phyloP scores from a whole-genome alignment of 2,797 vertebrate species.

The Lagorchestes hirsutus region DNA sequence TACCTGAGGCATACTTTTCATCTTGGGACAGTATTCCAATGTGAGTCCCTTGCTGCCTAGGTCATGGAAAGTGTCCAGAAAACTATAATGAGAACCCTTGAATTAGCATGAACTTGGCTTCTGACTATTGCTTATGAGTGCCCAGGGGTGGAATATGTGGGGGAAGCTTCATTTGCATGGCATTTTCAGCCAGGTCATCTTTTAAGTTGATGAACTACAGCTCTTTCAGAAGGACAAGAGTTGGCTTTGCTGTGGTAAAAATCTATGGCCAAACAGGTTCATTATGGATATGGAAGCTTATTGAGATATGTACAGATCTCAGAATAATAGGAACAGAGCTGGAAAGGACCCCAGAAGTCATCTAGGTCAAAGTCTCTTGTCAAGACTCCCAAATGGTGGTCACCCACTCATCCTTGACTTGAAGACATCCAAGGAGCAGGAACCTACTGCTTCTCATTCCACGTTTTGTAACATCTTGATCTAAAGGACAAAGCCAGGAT shows the following conservation, averaged over 20 bases:
- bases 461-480: neutral
- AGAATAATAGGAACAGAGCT: neutral
- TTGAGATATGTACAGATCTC: neutral
- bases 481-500: neutral
- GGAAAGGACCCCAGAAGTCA: neutral
- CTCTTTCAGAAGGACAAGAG: conserved; percentile 10
- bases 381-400: neutral
- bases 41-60: neutral
- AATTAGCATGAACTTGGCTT: conserved; percentile 45
- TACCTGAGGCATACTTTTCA: neutral
- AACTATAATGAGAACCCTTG: neutral
- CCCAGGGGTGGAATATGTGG: neutral
- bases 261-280: neutral
- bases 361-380: neutral
- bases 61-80: neutral
- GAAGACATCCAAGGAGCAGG: neutral
- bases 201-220: conserved; percentile 27
- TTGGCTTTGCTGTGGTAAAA: neutral
- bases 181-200: neutral
- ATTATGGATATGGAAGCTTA: neutral
- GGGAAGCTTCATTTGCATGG: neutral
- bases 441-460: neutral
- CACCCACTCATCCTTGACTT: neutral
- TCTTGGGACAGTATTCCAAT: neutral
- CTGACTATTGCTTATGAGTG: conserved; percentile 23